Conservation (phyloP, 2,888 invertebrate species). For the Lithophane socia region DNA sequence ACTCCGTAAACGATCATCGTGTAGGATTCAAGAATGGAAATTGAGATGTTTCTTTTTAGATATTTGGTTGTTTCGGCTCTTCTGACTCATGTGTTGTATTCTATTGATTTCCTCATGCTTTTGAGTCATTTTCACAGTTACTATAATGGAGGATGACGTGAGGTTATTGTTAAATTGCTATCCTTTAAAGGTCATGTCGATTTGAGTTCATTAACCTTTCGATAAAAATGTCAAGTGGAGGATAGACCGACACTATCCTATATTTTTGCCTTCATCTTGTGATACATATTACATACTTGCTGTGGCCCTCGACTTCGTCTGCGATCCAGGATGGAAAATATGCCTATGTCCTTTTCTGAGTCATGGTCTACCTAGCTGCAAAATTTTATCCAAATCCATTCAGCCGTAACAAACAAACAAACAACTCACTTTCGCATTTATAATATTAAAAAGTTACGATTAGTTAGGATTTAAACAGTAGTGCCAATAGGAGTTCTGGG, state of each 20-base stretch:
- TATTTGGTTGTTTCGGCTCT: slow-evolving; percentile 58
- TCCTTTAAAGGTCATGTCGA: slow-evolving; percentile 55
- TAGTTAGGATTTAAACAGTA: background rate
- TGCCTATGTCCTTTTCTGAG: too few relatives aligned
- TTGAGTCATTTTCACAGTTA: slow-evolving; percentile 66
- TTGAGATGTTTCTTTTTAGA: slow-evolving; percentile 70
- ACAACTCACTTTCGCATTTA: too few relatives aligned
- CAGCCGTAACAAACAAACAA: too few relatives aligned
- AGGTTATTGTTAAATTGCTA: slow-evolving; percentile 43
- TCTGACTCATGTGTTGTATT: slow-evolving; percentile 62
- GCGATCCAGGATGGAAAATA: too few relatives aligned
- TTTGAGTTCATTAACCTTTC: slow-evolving; percentile 34
- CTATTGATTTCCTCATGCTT: slow-evolving; percentile 56
- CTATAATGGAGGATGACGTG: slow-evolving; percentile 57
- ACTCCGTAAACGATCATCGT: slow-evolving; percentile 74
- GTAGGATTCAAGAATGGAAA: slow-evolving; percentile 79
- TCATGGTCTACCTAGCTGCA: too few relatives aligned
- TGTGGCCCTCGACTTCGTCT: too few relatives aligned
- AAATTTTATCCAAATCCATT: too few relatives aligned
- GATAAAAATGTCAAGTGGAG: slow-evolving; percentile 1
- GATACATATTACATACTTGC: background rate
- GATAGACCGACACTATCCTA: background rate
- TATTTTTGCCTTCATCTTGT: background rate
- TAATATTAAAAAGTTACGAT: too few relatives aligned
- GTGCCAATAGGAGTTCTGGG: background rate